Conservation (phyloP, 2,797 vertebrate species). For the Acanthornis magna region DNA sequence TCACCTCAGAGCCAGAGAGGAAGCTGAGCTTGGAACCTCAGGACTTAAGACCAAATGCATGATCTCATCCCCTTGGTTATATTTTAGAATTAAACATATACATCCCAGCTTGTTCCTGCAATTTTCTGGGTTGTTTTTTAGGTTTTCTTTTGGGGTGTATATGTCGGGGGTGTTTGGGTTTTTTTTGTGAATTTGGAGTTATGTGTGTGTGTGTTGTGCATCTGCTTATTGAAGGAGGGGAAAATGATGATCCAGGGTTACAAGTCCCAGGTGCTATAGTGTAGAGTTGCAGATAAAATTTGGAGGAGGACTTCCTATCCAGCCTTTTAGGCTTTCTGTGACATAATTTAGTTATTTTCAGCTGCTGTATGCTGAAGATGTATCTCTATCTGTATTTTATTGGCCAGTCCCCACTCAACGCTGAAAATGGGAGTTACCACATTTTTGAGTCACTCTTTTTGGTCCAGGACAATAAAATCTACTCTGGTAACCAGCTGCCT, state of each 20-base stretch:
- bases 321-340: not conserved
- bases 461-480: not conserved
- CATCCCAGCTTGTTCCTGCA: not conserved
- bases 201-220: not conserved
- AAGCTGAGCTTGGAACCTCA: not conserved
- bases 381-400: not conserved
- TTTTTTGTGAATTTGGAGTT: rapidly evolving
- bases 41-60: not conserved
- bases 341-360: not conserved
- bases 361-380: not conserved
- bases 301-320: not conserved
- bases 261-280: not conserved
- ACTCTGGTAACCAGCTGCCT: not conserved
- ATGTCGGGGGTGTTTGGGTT: rapidly evolving
- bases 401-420: rapidly evolving
- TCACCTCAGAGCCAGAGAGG: not conserved
- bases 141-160: not conserved
- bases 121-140: not conserved
- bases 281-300: not conserved
- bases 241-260: not conserved
- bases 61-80: not conserved
- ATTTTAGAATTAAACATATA: not conserved
- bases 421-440: not conserved
- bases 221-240: not conserved
- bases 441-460: not conserved